Base-by-base conservation (phyloP, 2,113 vertebrate species). In the Bucco capensis region DNA sequence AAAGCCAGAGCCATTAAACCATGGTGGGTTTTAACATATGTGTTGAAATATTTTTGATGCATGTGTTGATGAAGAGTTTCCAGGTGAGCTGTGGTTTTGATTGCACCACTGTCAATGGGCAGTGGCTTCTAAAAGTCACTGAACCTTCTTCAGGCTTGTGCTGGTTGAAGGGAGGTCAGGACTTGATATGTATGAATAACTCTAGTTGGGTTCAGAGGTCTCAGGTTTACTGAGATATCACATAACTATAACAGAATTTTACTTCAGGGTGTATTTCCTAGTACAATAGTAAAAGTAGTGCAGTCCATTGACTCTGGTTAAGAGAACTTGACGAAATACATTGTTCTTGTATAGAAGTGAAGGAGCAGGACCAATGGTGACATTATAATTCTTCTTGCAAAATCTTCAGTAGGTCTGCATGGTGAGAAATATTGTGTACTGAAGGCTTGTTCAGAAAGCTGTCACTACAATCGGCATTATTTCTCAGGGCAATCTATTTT, bases 241-340 rank as follows among this genome's bases (percentile, higher is more conserved):
- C 95, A 83, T 98, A 98, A 98, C 95, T 89, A 95, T 95, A 96
- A 91, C 94, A 97, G 98, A 97, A 97, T 97, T 97, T 97, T 96
- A 93, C 96, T 97, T 97, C 97, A 92, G 75, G 89, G 80, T 76
- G 89, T 95, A 28, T 94, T 94, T 95, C 91, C 76, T 73, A 65
- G 65, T 35, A 14, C 37, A 30, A 57, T 88, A 94, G 73, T 73
- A 93, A 64, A 93, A 84, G 85, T 89, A 75, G 86, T 62, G 35
- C 11, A 27, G 12, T 57, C 37, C 30, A 5, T 46, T 60, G 64
- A 22, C 31, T 93, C 19, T 49, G 54, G 30, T 65, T 89, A n/a
- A 83, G 40, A 81, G 14, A 35, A 50, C 37, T 31, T 84, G 74
- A 73, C 1, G 5, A 90, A 84, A 74, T 54, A 44, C 19, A 8